Evolutionary conservation across 2,113 vertebrate species (phyloP), one percentile per base, ranked within the genome.

Genomic region (Atherinomorus stipes): DNA sequence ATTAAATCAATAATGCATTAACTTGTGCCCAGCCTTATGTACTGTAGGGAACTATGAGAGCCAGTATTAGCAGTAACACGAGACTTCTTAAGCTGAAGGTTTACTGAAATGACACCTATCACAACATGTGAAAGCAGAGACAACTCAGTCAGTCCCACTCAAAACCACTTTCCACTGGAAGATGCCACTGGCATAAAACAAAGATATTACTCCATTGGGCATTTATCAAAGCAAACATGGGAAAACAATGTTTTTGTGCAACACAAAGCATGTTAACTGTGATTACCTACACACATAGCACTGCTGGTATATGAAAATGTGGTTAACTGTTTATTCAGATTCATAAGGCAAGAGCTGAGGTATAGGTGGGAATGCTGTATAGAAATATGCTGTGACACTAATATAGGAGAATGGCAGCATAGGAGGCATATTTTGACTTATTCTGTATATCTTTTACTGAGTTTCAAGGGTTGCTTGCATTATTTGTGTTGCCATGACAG

Each of bases 401-500:
- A 34, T 26, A 44, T 19, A 59, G 11, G 2, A 42, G 18, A 50
- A 51, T 59, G 47, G 53, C 45, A 70, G 65, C 52, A 13, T 28
- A 18, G 50, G 63, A 76, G 25, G 26, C 19, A 60, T 25, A 34
- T 31, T 75, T 51, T 59, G 54, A 57, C 44, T 15, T 15, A 12
- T 16, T 42, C 47, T 53, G n/a, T 16, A 74, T 74, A 73, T 50
- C 22, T 75, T 37, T 71, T 62, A 31, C 54, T n/a, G n/a, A n/a
- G n/a, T n/a, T n/a, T n/a, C n/a, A n/a, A 38, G 28, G 64, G 26
- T 23, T 25, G 51, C 56, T 45, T 53, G 50, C 56, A 58, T 67
- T 76, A 63, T 79, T 52, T 50, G 61, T 23, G 87, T 93, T 90
- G 70, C 90, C 83, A 91, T 93, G 85, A 81, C 88, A 85, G 92